Base-by-base conservation (phyloP, 1,140 invertebrate species). In the Drosophila takahashii region DNA sequence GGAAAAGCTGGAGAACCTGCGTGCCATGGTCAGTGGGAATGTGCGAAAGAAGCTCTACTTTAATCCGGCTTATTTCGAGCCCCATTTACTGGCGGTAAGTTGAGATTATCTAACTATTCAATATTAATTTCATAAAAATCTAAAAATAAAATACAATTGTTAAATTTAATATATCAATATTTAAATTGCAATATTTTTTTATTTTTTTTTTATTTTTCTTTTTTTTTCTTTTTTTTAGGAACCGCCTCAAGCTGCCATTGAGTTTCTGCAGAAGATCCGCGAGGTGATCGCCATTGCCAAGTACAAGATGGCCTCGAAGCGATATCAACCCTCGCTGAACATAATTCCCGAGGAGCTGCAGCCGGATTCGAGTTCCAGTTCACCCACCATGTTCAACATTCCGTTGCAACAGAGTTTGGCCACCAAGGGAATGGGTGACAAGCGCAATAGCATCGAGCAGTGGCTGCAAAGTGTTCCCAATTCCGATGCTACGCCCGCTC, bases 271-370 rank as follows among this genome's bases (percentile, higher is more conserved):
- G 0, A 97, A 97, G 93, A 97, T 98, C 57, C 94, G 97, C 60
- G 96, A 97, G 94, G 96, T 97, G 7, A 97, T 98, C 69, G 93
- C 96, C 15, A 95, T 97, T 39, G 96, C 97, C 3, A 97, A 97
- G 89, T 95, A 96, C 73, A 97, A 97, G 92, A 97, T 98, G 95
- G 94, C 94, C 34, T 93, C 94, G 0, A 97, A 97, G 92, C 94
- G 95, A 45, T 98, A 96, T 86, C 93, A 95, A 54, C 97, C 97
- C 11, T 95, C 95, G 54, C 92, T 98, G 1, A 94, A 95, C 57
- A 94, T 95, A 59, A 98, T 98, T 81, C 96, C 96, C 3, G 97
- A 98, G 93, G 96, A 97, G 91, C 47, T 48, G 32, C 71, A 95
- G 95, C 73, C 79, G 6, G 80, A 84, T 13, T 52, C 66, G 0